A percentile compares a stretch with the other conserved stretches of the same genome.
Conservation (phyloP, 2,888 invertebrate species). For the Synergus itoensis region DNA sequence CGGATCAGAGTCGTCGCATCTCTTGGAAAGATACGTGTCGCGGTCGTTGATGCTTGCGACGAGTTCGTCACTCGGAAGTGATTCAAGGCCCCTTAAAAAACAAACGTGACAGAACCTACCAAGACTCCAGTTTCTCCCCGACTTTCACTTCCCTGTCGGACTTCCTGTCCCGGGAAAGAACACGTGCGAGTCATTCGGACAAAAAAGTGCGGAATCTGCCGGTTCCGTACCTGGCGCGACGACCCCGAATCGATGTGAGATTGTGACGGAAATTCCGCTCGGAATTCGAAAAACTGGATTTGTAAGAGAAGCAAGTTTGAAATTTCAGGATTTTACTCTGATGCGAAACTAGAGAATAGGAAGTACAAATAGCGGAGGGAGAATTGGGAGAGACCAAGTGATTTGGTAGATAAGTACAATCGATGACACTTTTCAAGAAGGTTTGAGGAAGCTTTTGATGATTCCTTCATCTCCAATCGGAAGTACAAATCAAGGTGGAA, state of each 20-base stretch:
- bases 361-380: too few species aligned
- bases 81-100: constrained; percentile 51
- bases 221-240: constrained; percentile 30
- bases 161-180: constrained; percentile 30
- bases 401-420: too few species aligned
- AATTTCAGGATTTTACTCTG: too few species aligned
- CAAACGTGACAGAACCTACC: background rate
- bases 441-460: too few species aligned
- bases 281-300: background rate
- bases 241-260: constrained; percentile 39
- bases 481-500: background rate
- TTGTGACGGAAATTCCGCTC: constrained; percentile 31
- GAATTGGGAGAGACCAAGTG: too few species aligned
- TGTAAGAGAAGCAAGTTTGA: background rate
- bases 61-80: constrained; percentile 53
- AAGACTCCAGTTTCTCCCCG: background rate
- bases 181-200: constrained; percentile 25
- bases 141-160: constrained; percentile 12
- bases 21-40: constrained; percentile 70
- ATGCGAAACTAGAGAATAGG: too few species aligned
- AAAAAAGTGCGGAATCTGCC: constrained; percentile 31
- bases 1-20: constrained; percentile 76
- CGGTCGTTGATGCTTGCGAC: constrained; percentile 50
- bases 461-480: background rate
- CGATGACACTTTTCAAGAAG: too few species aligned